Base-by-base conservation (phyloP, 1,140 invertebrate species). In the Phortica variegata region DNA sequence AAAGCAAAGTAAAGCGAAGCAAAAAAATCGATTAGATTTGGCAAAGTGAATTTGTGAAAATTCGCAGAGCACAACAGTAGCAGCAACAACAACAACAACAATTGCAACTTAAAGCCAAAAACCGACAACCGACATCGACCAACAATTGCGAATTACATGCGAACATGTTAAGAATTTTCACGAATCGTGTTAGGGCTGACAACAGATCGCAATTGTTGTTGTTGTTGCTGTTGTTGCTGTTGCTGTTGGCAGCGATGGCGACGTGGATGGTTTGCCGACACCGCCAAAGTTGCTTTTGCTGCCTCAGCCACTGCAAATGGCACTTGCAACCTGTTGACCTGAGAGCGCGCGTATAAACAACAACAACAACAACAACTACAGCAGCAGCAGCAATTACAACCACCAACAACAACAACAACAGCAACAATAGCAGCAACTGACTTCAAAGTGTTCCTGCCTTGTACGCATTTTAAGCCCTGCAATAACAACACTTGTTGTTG, bases 291-390 rank as follows among this genome's bases (percentile, higher is more conserved):
- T 12, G 12, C 12, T 31, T 31, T 31, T 31, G 29, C 7, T 31
- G 29, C 45, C 42, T 52, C n/a, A n/a, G 53, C 47, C 49, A 45
- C 15, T 45, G 41, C 26, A 32, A 46, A 37, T n/a, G 29, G 42
- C 49, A 56, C 37, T 50, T 38, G 61, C 62, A 68, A 68, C 63
- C 63, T 68, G 63, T 59, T 68, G 63, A 68, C 63, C 63, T 49
- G 65, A 26, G 23, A 5, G 23, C 23, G 23, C 10, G 10, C 23
- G 10, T 26, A n/a, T n/a, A n/a, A n/a, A n/a, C n/a, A n/a, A n/a
- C n/a, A n/a, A n/a, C n/a, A n/a, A n/a, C n/a, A n/a, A n/a, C n/a
- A n/a, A n/a, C 54, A 43, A 52, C 52, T 47, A 34, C 43, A 58
- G 38, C 56, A 43, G 40, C 42, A 12, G 9, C 33, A 17, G 20